A percentile compares a stretch with the other conserved stretches of the same genome.
phyloP scores from a whole-genome alignment of 2,797 vertebrate genomes.

The Enteromius treurensis region DNA sequence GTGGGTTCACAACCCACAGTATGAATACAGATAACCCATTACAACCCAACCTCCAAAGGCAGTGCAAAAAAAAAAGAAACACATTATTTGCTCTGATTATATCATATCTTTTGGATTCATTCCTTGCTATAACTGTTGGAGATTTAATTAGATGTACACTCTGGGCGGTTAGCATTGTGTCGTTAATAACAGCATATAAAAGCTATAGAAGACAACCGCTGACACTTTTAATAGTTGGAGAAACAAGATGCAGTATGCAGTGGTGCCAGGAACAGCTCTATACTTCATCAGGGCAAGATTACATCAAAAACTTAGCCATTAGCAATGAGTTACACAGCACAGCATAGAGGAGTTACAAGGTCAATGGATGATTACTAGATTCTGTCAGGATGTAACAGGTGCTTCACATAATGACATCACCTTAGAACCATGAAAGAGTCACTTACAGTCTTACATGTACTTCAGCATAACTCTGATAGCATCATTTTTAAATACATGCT shows the following conservation, averaged over 20 bases:
- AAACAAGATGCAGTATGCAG: constrained; percentile 83
- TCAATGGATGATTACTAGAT: constrained; percentile 45
- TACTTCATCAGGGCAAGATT: constrained; percentile 76
- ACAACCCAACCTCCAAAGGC: constrained; percentile 68
- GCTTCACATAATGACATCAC: constrained; percentile 44
- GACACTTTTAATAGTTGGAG: constrained; percentile 83
- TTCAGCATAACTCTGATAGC: neutral
- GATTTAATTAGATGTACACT: constrained; percentile 79
- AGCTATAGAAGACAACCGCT: constrained; percentile 78
- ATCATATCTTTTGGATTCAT: constrained; percentile 78
- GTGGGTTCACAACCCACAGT: constrained; percentile 69
- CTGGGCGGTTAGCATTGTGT: constrained; percentile 69
- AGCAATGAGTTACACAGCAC: constrained; percentile 72
- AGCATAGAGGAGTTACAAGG: constrained; percentile 66
- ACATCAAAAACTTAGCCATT: constrained; percentile 74
- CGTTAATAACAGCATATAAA: constrained; percentile 85
- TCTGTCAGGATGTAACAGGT: constrained; percentile 45
- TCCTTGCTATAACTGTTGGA: constrained; percentile 76
- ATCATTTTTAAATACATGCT: constrained; percentile 15
- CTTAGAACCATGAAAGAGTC: constrained; percentile 22
- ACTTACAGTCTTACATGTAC: constrained; percentile 63
- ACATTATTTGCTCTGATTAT: constrained; percentile 82
- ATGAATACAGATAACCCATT: constrained; percentile 66
- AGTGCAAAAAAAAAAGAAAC: constrained; percentile 65
- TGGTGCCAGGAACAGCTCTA: constrained; percentile 78